Evolutionary conservation across 2,113 vertebrate species (phyloP).

Genomic region (Laticauda colubrina): DNA sequence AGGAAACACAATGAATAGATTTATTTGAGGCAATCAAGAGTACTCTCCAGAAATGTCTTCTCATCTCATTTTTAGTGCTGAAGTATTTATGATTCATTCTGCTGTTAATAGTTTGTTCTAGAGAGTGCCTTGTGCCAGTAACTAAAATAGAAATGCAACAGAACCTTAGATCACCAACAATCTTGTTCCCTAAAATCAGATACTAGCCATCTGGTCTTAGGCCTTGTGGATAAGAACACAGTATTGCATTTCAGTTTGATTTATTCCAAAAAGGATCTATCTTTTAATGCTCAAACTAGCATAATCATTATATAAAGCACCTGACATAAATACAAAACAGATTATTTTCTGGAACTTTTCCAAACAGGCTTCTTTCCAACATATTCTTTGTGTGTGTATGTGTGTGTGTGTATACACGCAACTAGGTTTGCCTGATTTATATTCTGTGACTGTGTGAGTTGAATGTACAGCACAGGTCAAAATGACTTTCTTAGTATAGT

Average conservation of each 20-base stretch:
- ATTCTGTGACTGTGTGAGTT: neutral
- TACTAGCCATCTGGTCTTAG: neutral
- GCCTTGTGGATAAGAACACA: neutral
- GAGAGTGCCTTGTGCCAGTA: neutral
- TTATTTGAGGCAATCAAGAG: neutral
- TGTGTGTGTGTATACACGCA: neutral
- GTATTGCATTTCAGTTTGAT: neutral
- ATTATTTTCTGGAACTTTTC: neutral
- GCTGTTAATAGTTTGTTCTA: neutral
- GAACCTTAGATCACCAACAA: neutral
- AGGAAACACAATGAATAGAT: neutral
- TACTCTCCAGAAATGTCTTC: neutral
- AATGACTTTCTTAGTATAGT: neutral
- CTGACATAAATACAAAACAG: neutral
- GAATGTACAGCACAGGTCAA: neutral
- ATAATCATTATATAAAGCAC: neutral
- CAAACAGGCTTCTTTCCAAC: neutral
- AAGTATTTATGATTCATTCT: neutral
- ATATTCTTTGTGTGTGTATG: neutral
- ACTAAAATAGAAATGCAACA: neutral
- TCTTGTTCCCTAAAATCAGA: neutral
- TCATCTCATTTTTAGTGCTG: neutral
- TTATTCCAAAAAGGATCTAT: neutral
- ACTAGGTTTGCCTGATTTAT: neutral
- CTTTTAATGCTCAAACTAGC: neutral